Evolutionary conservation across 2,888 invertebrate species (phyloP), one percentile per base, ranked within the genome.

Genomic region (Corythucha ciliata): DNA sequence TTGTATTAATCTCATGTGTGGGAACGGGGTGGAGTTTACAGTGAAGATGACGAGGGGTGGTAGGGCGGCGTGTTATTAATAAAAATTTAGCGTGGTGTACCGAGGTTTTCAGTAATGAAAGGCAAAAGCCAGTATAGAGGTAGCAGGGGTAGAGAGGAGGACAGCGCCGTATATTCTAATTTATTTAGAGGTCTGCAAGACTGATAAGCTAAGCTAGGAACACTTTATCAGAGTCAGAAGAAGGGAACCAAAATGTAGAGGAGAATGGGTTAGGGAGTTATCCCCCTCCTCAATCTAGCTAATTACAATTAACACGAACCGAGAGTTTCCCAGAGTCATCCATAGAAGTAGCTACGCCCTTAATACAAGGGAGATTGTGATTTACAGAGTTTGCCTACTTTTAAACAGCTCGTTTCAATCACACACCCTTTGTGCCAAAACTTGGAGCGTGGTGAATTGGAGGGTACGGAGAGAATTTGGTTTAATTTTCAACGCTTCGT

Each of bases 231-330:
- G 47, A 53, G 53, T 34, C 53, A 42, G 53, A 18, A 44, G 47
- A 29, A n/a, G n/a, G n/a, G 29, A 29, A n/a, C 29, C n/a, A n/a
- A n/a, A 29, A 29, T n/a, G 29, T n/a, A n/a, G n/a, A n/a, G n/a
- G n/a, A n/a, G n/a, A n/a, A n/a, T n/a, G n/a, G n/a, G n/a, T n/a
- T n/a, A n/a, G n/a, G n/a, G n/a, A n/a, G n/a, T n/a, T n/a, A n/a
- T n/a, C n/a, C n/a, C n/a, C n/a, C n/a, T n/a, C n/a, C 52, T 42
- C 53, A 53, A 53, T 53, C 53, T 48, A 48, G 48, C 42, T 53
- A 53, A 53, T 53, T 53, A 53, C 53, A 48, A 53, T 53, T 53
- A 53, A 53, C 53, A 53, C 53, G 53, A 53, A 53, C 47, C 42
- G 8, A n/a, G n/a, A n/a, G 29, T n/a, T 10, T 8, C 29, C 29